Evolutionary conservation across 2,888 invertebrate species (phyloP).

Genomic region (Caprella mutica): DNA sequence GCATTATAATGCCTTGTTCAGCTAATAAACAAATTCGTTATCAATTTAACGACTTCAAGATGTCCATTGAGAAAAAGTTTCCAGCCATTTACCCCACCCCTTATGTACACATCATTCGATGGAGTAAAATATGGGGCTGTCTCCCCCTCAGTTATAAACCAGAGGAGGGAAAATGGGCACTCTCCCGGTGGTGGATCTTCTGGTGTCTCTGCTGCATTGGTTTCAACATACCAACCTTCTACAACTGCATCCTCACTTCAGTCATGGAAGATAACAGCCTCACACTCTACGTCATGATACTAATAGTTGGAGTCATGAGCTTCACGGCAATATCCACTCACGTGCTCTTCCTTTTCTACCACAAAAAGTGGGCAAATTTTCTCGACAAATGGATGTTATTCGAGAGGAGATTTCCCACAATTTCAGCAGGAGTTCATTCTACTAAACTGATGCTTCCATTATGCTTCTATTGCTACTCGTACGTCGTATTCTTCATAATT

Average conservation of each 20-base stretch:
- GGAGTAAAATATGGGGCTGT: constrained; percentile 33
- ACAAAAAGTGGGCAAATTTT: constrained; percentile 27
- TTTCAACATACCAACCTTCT: constrained; percentile 30
- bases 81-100: constrained; percentile 25
- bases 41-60: background rate
- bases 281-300: constrained; percentile 32
- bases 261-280: constrained; percentile 25
- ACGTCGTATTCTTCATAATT: constrained; percentile 24
- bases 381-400: constrained; percentile 29
- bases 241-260: constrained; percentile 28
- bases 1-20: too few species aligned
- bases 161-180: constrained; percentile 15
- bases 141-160: constrained; percentile 20
- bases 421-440: constrained; percentile 25
- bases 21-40: too few species aligned
- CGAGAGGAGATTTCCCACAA: constrained; percentile 26
- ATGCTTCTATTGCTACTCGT: constrained; percentile 21
- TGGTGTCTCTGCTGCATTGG: constrained; percentile 28
- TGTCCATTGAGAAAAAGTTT: background rate
- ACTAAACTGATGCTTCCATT: constrained; percentile 20
- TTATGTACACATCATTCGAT: constrained; percentile 31
- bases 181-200: constrained; percentile 17
- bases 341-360: constrained; percentile 22
- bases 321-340: constrained; percentile 30
- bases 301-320: constrained; percentile 32